Evolutionary conservation across 92 coral and sea anemone genomes (phyloP).

Genomic region (Meandrina meandrites): DNA sequence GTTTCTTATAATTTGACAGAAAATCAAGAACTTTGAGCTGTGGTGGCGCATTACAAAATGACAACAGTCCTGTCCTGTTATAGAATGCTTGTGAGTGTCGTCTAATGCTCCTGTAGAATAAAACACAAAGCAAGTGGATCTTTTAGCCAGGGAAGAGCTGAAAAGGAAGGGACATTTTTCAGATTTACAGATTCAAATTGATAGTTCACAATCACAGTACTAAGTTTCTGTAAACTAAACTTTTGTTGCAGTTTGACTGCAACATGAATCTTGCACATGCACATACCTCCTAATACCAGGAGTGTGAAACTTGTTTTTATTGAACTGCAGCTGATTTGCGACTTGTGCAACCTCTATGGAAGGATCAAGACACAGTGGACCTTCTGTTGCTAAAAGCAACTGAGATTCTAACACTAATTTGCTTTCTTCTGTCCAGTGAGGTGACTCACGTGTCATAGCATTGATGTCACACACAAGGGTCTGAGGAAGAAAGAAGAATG

Average conservation of each 20-base stretch:
- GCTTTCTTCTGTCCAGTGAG: slow-evolving; percentile 86
- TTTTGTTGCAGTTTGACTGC: too few relatives aligned
- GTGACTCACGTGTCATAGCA: slow-evolving; percentile 79
- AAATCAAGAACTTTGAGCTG: slow-evolving; percentile 89
- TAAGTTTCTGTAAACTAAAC: too few relatives aligned
- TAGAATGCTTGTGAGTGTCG: slow-evolving; percentile 71
- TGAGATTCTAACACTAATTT: slow-evolving; percentile 87
- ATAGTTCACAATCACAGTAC: too few relatives aligned
- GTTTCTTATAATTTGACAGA: slow-evolving; percentile 91
- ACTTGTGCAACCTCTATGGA: slow-evolving; percentile 86
- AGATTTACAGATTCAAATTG: too few relatives aligned
- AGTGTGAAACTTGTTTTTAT: slow-evolving; percentile 82
- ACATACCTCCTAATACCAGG: slow-evolving; percentile 79
- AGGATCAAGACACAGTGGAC: slow-evolving; percentile 95
- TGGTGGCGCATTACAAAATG: slow-evolving; percentile 76
- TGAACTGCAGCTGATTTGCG: slow-evolving; percentile 90
- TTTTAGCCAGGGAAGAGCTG: background rate
- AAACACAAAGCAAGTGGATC: background rate
- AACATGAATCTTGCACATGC: background rate
- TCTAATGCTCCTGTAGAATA: slow-evolving; percentile 59
- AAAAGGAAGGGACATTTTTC: too few relatives aligned
- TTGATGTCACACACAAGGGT: slow-evolving; percentile 98
- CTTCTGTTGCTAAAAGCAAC: slow-evolving; percentile 89
- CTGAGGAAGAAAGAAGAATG: slow-evolving; percentile 37
- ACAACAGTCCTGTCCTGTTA: slow-evolving; percentile 62